phyloP scores from a whole-genome alignment of 1,140 invertebrate species.

The Drosophila arizonae region DNA sequence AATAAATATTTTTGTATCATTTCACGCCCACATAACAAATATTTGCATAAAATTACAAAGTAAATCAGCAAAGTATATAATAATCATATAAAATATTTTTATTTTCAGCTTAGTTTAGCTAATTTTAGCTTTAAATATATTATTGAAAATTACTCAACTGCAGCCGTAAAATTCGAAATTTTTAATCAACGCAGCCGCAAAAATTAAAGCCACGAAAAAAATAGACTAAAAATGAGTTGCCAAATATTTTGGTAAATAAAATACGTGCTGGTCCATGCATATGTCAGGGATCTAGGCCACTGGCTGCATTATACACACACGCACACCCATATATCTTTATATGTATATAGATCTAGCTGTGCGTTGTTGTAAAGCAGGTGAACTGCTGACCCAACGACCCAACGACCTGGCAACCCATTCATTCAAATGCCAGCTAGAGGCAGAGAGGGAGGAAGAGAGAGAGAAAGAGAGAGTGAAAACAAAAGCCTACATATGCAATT shows the following conservation, averaged over 20 bases:
- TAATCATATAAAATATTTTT: too few species aligned
- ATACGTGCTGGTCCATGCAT: constrained; percentile 16
- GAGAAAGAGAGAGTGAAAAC: constrained; percentile 34
- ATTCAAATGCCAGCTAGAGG: constrained; percentile 60
- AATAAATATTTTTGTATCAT: too few species aligned
- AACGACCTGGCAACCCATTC: constrained; percentile 41
- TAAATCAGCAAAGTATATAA: too few species aligned
- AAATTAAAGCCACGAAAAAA: not conserved
- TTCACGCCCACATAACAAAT: too few species aligned
- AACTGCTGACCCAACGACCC: constrained; percentile 30
- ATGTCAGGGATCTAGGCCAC: constrained; percentile 37
- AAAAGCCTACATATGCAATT: constrained; percentile 71
- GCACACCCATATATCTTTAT: not conserved
- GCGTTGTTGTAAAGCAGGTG: constrained; percentile 4
- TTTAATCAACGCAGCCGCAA: constrained; percentile 8
- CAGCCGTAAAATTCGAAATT: constrained; percentile 1
- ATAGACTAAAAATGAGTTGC: not conserved
- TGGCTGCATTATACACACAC: constrained; percentile 9
- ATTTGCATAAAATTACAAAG: too few species aligned
- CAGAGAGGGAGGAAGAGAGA: not conserved
- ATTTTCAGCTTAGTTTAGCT: too few species aligned
- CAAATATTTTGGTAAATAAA: constrained; percentile 28
- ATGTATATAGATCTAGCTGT: not conserved
- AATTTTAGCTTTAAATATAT: too few species aligned
- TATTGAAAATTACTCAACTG: not conserved